Conservation (phyloP, 2,113 vertebrate species). For the Kobus ellipsiprymnus region DNA sequence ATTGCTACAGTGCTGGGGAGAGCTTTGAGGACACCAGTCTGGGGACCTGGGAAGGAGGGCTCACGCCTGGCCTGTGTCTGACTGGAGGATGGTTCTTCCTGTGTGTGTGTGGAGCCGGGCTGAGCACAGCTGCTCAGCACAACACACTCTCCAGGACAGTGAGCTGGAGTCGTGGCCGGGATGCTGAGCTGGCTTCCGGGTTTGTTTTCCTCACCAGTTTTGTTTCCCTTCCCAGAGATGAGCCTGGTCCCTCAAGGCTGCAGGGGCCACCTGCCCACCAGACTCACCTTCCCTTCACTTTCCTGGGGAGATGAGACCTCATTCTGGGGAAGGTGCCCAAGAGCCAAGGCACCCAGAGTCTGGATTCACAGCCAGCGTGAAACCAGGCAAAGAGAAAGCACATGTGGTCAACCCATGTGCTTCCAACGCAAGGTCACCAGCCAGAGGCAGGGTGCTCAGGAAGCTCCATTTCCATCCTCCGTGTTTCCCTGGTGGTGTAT, state of each 20-base stretch:
- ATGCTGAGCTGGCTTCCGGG: neutral
- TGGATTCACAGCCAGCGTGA: neutral
- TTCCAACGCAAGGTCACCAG: neutral
- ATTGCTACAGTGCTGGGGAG: neutral
- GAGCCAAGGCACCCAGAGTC: neutral
- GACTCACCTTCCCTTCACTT: neutral
- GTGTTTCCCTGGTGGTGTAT: too few relatives aligned
- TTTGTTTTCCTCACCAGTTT: neutral
- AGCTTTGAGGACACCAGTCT: neutral
- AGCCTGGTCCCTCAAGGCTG: neutral
- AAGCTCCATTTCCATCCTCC: too few relatives aligned
- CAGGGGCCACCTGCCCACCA: fast-evolving
- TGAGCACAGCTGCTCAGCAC: neutral
- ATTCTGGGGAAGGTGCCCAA: neutral
- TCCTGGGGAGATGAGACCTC: neutral
- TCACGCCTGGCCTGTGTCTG: fast-evolving
- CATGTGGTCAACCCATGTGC: neutral
- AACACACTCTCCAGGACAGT: neutral
- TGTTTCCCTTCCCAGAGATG: neutral
- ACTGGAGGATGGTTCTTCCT: neutral
- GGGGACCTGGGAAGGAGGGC: neutral
- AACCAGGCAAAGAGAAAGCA: neutral
- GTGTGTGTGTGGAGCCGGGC: neutral
- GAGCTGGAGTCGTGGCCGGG: fast-evolving
- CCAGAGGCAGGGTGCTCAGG: neutral